These are phyloP conservation scores for Channa argus DNA, from an alignment of 2,113 vertebrate genomes.

Conservation along the genomic window DNA sequence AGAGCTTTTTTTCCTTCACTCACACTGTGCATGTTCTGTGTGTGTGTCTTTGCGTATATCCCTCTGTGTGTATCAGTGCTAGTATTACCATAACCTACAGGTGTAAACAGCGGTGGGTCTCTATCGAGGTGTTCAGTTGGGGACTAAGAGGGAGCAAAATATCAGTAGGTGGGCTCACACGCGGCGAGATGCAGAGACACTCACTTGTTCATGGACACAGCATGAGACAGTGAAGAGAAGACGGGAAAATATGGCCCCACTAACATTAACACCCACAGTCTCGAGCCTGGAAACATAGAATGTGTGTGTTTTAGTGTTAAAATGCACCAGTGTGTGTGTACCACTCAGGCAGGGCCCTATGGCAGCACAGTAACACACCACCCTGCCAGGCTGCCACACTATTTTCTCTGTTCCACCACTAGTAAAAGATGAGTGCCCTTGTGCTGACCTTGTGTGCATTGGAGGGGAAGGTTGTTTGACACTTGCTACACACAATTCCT, in stretches of 20 bases:
- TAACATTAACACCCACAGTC: not conserved
- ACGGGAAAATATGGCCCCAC: not conserved
- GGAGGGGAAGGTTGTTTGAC: conserved; percentile 22
- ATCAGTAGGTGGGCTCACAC: conserved; percentile 40
- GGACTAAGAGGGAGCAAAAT: conserved; percentile 41
- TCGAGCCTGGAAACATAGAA: not conserved
- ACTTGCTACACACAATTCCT: conserved; percentile 21
- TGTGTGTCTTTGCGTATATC: conserved; percentile 2
- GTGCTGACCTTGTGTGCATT: conserved; percentile 50
- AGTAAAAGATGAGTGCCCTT: conserved; percentile 22
- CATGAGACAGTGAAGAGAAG: conserved; percentile 16
- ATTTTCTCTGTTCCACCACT: conserved; percentile 16
- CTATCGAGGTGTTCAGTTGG: conserved; percentile 46
- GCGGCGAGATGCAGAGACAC: conserved; percentile 16
- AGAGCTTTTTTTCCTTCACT: conserved; percentile 10
- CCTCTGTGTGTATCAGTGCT: conserved; percentile 15
- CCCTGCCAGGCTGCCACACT: not conserved
- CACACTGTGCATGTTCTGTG: conserved; percentile 5
- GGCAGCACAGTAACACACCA: too few relatives aligned
- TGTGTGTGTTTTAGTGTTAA: not conserved
- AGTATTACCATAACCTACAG: conserved; percentile 65
- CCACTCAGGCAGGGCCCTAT: too few relatives aligned
- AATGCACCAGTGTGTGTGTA: not conserved
- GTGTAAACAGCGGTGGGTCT: conserved; percentile 63
- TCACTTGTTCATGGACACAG: conserved; percentile 50